phyloP scores from a whole-genome alignment of 1,140 invertebrate genomes.

The Chironomus striatipennis region DNA sequence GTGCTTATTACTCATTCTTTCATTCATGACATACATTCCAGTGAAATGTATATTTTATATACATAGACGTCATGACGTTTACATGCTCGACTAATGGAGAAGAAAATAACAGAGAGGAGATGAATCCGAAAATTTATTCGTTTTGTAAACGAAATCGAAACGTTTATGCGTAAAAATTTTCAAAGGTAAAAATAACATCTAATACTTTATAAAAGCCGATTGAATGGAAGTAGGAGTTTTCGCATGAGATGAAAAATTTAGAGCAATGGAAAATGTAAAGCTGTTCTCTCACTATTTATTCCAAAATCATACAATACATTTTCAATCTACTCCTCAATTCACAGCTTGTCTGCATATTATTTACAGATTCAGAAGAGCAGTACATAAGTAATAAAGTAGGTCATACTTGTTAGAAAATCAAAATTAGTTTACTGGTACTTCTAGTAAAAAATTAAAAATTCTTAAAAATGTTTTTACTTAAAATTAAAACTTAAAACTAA shows the following conservation, averaged over 20 bases:
- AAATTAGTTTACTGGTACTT: background rate
- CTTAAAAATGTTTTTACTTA: background rate
- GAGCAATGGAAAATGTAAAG: background rate
- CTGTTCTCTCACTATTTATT: background rate
- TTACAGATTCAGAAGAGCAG: background rate
- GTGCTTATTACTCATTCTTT: background rate
- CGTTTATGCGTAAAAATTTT: slow-evolving; percentile 3
- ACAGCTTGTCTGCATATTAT: background rate
- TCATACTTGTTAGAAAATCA: background rate
- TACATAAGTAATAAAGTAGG: background rate
- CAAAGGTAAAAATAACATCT: background rate
- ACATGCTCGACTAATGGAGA: too few species aligned
- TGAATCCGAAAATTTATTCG: too few species aligned
- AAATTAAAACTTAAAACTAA: background rate
- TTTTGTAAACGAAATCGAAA: background rate
- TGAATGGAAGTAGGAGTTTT: background rate
- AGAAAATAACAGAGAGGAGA: too few species aligned
- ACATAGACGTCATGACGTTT: too few species aligned
- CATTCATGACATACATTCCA: slow-evolving; percentile 13
- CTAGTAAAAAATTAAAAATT: background rate
- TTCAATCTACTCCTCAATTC: background rate
- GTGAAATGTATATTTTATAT: background rate
- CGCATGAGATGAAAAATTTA: background rate
- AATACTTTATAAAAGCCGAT: background rate
- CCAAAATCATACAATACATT: background rate